Evolutionary conservation across 2,113 vertebrate genomes (phyloP), one percentile per base, ranked within the genome.

Genomic region (Rhadina sibilatrix): DNA sequence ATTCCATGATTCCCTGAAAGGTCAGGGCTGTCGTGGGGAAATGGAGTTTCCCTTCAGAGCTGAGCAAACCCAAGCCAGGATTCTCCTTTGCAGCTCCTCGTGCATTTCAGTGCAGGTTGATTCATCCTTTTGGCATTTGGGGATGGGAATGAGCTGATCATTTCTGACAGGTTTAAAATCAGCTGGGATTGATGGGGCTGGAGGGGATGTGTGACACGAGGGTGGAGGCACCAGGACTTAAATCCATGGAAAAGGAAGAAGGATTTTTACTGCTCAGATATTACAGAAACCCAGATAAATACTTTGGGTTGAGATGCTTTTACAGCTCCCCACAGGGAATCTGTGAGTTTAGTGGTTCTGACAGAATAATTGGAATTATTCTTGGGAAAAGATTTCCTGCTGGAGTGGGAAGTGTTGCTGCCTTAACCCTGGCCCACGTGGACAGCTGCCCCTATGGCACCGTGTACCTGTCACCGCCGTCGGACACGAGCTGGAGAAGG

Each of bases 401-500:
- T 53, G n/a, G 15, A 53, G 33, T 25, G 83, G 65, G 6, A 38
- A 13, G 40, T 56, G 84, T 5, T 31, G 87, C 77, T 60, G 54
- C 56, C 99, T 99, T 99, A 97, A 99, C 98, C 72, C 27, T 6
- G 24, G 91, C 23, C 93, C 97, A 99, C 99, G 99, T 99, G 86
- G 99, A 99, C 98, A 99, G 99, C 98, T 99, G 99, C 94, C 99
- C 99, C 3, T 99, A 99, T 12, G 98, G 99, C 96, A 98, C 99
- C 4, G 99, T 99, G 96, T 99, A 99, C 90, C 99, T 99, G 91
- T 99, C 99, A 1, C 99, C 99, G 15, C 99, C 99, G 0, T 98
- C 99, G 2, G 99, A 99, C 97, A 99, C 99, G 5, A 99, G 98
- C 98, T 99, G 99, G 99, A 99, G 99, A 97, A 99, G 99, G 99